phyloP scores from a whole-genome alignment of 2,113 vertebrate species.

The Phaethornis superciliosus region DNA sequence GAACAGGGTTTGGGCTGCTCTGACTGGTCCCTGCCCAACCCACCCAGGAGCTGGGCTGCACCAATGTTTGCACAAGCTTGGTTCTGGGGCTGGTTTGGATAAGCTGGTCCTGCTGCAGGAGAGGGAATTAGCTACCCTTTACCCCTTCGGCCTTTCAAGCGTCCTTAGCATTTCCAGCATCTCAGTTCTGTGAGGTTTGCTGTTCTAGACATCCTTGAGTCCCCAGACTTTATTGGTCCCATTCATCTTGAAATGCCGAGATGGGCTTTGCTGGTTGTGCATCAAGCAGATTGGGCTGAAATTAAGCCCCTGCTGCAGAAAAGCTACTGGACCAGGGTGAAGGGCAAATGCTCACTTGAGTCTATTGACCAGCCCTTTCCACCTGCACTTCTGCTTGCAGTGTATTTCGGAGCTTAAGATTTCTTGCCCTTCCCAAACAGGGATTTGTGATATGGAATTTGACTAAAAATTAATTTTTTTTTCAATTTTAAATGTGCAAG shows the following conservation, averaged over 20 bases:
- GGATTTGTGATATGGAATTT: background rate
- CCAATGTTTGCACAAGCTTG: background rate
- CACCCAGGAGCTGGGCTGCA: fast-evolving
- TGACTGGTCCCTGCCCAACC: fast-evolving
- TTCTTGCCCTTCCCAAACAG: background rate
- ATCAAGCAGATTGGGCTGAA: background rate
- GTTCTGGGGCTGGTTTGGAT: background rate
- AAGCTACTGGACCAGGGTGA: background rate
- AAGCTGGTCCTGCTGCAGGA: background rate
- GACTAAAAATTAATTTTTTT: background rate
- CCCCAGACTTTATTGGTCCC: fast-evolving
- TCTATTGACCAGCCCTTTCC: background rate
- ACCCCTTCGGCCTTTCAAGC: background rate
- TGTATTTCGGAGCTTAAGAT: background rate
- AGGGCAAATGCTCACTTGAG: background rate
- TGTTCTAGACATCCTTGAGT: background rate
- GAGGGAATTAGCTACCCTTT: fast-evolving
- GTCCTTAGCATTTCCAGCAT: background rate
- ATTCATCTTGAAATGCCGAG: background rate
- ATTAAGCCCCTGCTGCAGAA: background rate
- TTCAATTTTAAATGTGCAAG: background rate
- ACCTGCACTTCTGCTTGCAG: background rate
- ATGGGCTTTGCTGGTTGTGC: background rate
- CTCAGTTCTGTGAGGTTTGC: background rate
- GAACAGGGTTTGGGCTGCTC: background rate